Evolutionary conservation across 2,888 invertebrate genomes (phyloP).

Genomic region (Trichogramma evanescens): DNA sequence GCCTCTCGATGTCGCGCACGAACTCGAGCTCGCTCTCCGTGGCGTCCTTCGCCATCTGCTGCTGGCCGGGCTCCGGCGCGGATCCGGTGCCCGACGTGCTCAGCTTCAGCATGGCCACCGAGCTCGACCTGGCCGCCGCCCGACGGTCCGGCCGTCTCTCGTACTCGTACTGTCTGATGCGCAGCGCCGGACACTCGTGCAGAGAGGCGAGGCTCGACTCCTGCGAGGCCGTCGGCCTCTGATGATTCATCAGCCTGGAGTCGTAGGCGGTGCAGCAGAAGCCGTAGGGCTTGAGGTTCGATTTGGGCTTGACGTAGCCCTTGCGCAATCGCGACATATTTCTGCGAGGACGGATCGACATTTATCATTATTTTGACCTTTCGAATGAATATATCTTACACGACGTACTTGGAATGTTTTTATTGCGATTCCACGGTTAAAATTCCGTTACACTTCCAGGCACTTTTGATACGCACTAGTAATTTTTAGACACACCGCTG

Average conservation of each 20-base stretch:
- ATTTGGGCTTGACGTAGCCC: too few relatives aligned
- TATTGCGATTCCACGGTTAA: too few relatives aligned
- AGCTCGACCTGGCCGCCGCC: neutral
- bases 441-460: too few relatives aligned
- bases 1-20: neutral
- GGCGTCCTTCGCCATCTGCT: neutral
- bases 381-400: too few relatives aligned
- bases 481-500: too few relatives aligned
- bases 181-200: conserved; percentile 14
- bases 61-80: neutral
- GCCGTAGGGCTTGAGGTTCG: conserved; percentile 6
- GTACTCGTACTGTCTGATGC: neutral
- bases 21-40: conserved; percentile 2
- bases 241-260: neutral
- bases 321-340: too few relatives aligned
- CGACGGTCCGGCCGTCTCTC: neutral
- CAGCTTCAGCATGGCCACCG: neutral
- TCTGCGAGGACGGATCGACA: too few relatives aligned
- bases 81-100: neutral
- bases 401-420: too few relatives aligned
- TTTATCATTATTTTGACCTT: too few relatives aligned
- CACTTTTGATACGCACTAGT: too few relatives aligned
- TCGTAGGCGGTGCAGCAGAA: conserved; percentile 11
- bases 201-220: conserved; percentile 1
- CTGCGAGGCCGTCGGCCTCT: neutral